phyloP scores from a whole-genome alignment of 2,113 vertebrate genomes.

The Nothocercus nigrocapillus region DNA sequence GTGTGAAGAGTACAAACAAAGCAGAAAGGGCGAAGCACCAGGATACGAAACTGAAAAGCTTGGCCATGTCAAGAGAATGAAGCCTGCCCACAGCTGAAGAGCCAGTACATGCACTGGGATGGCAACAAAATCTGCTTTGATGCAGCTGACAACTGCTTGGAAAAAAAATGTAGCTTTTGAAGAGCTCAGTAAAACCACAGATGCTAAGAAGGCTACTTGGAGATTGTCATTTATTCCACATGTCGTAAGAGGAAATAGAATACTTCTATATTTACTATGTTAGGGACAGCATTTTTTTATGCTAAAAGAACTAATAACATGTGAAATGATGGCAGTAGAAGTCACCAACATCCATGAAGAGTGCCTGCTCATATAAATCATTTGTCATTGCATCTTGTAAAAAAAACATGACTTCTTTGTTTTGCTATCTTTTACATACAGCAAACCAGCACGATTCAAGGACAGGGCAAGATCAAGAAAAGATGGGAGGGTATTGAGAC shows the following conservation, averaged over 20 bases:
- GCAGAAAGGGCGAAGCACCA: neutral
- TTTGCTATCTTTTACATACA: constrained; percentile 11
- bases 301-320: neutral
- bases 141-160: neutral
- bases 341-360: neutral
- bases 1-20: neutral
- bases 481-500: neutral
- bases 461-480: constrained; percentile 41
- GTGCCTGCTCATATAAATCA: neutral
- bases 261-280: neutral
- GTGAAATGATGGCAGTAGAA: neutral
- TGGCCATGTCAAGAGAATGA: neutral
- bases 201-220: neutral
- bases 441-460: constrained; percentile 35
- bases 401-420: neutral
- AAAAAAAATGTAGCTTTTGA: neutral
- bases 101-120: neutral
- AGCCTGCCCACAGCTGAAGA: neutral
- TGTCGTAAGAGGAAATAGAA: neutral
- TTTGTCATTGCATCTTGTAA: neutral
- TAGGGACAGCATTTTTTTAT: neutral
- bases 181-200: neutral
- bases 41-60: neutral
- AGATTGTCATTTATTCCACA: neutral
- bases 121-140: neutral